Conservation (phyloP, 2,113 vertebrate genomes). For the Proterorhinus semilunaris region DNA sequence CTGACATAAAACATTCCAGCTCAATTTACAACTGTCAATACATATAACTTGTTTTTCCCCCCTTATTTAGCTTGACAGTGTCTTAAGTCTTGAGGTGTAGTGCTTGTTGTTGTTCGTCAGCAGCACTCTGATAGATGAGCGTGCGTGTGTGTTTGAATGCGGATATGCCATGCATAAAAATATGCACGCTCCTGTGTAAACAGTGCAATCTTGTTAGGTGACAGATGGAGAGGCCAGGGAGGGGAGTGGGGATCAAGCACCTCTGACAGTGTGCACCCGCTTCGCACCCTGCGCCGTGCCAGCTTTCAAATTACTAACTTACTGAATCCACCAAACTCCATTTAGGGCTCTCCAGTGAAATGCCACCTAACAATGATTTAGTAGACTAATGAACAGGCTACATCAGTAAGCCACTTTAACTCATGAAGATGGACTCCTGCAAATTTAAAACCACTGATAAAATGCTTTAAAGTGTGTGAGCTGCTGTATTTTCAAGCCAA, state of each 20-base stretch:
- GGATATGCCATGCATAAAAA: conserved; percentile 27
- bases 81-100: background rate
- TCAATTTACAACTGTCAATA: background rate
- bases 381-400: conserved; percentile 17
- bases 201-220: conserved; percentile 53
- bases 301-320: conserved; percentile 47
- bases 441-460: conserved; percentile 42
- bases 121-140: conserved; percentile 7
- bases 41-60: background rate
- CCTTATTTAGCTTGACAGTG: background rate
- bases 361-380: conserved; percentile 34
- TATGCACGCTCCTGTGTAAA: conserved; percentile 34
- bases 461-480: conserved; percentile 29
- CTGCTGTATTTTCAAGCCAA: conserved; percentile 36
- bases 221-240: conserved; percentile 74
- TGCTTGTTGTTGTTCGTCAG: background rate
- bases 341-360: conserved; percentile 31
- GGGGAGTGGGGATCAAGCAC: conserved; percentile 68
- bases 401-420: conserved; percentile 17
- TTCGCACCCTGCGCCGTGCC: conserved; percentile 61
- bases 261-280: conserved; percentile 58
- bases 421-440: conserved; percentile 17
- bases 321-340: conserved; percentile 32
- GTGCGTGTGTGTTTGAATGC: conserved; percentile 7
- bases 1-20: background rate